Conservation (phyloP, 1,140 invertebrate genomes). For the Tetramorium simillimum region DNA sequence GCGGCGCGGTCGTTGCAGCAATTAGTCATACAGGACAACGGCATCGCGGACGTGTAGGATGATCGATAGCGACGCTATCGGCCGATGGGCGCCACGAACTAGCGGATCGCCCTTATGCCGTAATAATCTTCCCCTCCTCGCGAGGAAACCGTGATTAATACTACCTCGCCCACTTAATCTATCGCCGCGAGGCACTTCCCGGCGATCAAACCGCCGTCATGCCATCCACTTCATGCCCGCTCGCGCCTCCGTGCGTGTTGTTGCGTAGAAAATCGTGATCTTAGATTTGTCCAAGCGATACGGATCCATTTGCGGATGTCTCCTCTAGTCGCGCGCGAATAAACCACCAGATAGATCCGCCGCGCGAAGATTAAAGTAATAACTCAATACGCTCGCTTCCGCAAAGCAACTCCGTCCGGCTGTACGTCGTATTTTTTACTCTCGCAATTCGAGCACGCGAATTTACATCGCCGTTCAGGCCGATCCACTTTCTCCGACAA, state of each 20-base stretch:
- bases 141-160: slow-evolving; percentile 78
- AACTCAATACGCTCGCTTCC: background rate
- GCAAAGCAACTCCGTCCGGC: background rate
- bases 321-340: background rate
- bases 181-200: slow-evolving; percentile 51
- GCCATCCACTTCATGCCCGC: slow-evolving; percentile 28
- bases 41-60: slow-evolving; percentile 62
- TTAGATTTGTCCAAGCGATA: background rate
- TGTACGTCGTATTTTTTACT: background rate
- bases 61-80: slow-evolving; percentile 76
- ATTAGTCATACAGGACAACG: slow-evolving; percentile 79
- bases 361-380: background rate
- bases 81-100: slow-evolving; percentile 56
- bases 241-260: slow-evolving; percentile 4
- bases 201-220: slow-evolving; percentile 44
- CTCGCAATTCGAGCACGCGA: background rate
- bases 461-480: background rate
- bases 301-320: slow-evolving; percentile 24
- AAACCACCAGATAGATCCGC: background rate
- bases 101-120: slow-evolving; percentile 64
- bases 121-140: slow-evolving; percentile 68
- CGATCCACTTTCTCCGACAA: slow-evolving; percentile 67
- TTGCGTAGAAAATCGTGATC: background rate
- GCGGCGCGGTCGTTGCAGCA: slow-evolving; percentile 65
- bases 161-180: slow-evolving; percentile 62